Evolutionary conservation across 2,113 vertebrate genomes (phyloP), one percentile per base, ranked within the genome.

Genomic region (Podilymbus podiceps): DNA sequence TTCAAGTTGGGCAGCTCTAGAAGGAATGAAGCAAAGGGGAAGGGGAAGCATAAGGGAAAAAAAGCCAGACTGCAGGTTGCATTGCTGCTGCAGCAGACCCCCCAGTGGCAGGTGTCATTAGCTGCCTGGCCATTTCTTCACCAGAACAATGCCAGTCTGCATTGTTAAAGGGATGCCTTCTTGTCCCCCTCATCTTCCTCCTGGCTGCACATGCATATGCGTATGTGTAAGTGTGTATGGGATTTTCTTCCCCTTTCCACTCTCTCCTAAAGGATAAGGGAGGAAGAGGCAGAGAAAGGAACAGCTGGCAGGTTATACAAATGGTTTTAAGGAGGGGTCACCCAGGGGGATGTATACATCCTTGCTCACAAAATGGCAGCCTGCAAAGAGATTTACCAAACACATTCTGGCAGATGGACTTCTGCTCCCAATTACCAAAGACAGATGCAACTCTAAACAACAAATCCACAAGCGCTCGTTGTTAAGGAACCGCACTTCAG

Each of bases 281-380:
- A 94, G 35, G 68, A 69, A 74, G 53, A 95, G 62, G 33, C 66
- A 35, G 77, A 82, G 90, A 85, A 86, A 88, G 52, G 58, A 95
- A 71, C 88, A 96, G 81, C 86, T 97, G 96, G 84, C 92, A 92
- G 73, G 77, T 95, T 89, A 84, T 87, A 92, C 50, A 85, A 91
- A 93, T 90, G 83, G 63, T 71, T 93, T 94, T 83, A 89, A 75
- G 96, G 90, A 97, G 88, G 89, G 66, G 33, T 84, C 56, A 85
- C 62, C 2, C 5, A 91, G 76, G 49, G 87, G 31, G 23, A 16
- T 78, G 49, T 64, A 14, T 56, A 28, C 44, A 27, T 68, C 83
- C 79, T 64, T 88, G 66, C 35, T 92, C 58, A 62, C 73, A 85
- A 82, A 95, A 90, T 87, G 73, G 76, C 83, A 95, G 53, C 83